A percentile compares a stretch with the other conserved stretches of the same genome.
Evolutionary conservation across 2,113 vertebrate genomes (phyloP).

Genomic region (Cryptotis parvus): DNA sequence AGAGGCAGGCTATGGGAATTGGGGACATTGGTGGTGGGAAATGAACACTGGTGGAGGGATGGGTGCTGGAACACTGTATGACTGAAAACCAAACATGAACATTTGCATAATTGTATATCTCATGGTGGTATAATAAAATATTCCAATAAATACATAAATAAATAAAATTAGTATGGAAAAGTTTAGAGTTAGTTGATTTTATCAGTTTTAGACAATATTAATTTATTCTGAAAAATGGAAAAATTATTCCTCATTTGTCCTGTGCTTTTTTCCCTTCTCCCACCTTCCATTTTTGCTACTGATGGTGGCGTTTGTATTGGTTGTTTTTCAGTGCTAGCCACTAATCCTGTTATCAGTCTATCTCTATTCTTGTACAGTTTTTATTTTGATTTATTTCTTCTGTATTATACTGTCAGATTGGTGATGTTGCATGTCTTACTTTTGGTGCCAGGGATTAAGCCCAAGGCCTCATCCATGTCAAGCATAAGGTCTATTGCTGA

Average conservation of each 20-base stretch:
- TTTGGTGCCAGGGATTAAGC: background rate
- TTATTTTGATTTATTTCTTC: conserved; percentile 33
- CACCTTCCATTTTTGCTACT: background rate
- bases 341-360: background rate
- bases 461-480: no score
- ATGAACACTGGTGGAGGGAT: no score
- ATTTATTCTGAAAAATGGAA: background rate
- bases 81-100: no score
- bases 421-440: background rate
- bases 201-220: background rate
- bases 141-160: no score
- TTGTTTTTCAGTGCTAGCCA: background rate
- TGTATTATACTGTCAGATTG: background rate
- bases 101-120: no score
- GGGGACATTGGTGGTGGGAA: no score
- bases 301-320: background rate
- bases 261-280: background rate
- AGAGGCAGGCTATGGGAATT: no score
- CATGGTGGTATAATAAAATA: no score
- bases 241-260: background rate
- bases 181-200: background rate
- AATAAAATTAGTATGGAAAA: no score
- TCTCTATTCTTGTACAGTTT: conserved; percentile 8
- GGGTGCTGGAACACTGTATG: no score
- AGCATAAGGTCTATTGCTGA: no score